Evolutionary conservation across 2,113 vertebrate species (phyloP).

Genomic region (Empidonax alnorum): DNA sequence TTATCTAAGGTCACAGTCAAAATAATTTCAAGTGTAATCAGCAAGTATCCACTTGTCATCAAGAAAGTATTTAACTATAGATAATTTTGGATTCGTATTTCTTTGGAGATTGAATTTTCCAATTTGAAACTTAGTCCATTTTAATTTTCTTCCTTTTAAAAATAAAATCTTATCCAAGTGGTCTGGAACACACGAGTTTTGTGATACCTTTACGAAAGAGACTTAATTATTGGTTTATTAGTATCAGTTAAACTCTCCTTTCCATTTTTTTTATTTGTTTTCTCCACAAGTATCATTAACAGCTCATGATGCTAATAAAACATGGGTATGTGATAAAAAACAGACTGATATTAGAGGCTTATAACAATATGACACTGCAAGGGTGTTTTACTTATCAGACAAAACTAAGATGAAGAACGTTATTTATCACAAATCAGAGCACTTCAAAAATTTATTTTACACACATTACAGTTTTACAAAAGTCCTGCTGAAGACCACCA

Average conservation of each 20-base stretch:
- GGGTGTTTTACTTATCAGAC: neutral
- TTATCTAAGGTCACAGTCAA: neutral
- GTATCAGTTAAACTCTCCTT: neutral
- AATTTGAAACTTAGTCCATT: neutral
- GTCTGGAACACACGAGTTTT: neutral
- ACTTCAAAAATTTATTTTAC: neutral
- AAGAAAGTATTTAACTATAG: neutral
- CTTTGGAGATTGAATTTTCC: neutral
- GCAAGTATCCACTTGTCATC: neutral
- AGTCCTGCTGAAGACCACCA: fast-evolving
- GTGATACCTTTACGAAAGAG: neutral
- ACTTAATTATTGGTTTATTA: neutral
- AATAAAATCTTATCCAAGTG: neutral
- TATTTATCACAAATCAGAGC: neutral
- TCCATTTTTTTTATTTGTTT: neutral
- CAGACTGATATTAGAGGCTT: neutral
- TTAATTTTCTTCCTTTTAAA: neutral
- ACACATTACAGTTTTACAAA: neutral
- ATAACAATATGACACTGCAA: neutral
- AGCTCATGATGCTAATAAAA: neutral
- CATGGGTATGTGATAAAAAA: neutral
- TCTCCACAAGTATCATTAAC: neutral
- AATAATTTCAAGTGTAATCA: neutral
- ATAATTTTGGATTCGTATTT: neutral
- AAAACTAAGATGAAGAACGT: neutral